A percentile compares a stretch with the other conserved stretches of the same genome.
Conservation (phyloP, 2,888 invertebrate genomes). For the Pherbina coryleti region DNA sequence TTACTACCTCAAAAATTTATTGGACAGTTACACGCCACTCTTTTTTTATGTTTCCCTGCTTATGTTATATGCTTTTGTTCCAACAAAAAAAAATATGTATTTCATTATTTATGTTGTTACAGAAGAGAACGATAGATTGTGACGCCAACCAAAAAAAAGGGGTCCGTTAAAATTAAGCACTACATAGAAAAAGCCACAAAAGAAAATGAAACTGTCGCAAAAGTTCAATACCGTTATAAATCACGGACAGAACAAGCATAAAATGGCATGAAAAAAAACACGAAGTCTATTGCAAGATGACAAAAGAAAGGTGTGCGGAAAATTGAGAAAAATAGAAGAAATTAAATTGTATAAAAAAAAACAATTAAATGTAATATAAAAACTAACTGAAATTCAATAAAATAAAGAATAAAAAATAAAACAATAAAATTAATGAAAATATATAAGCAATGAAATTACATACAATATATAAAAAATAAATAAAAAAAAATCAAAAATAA, state of each 20-base stretch:
- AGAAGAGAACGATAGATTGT: neutral
- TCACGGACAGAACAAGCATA: neutral
- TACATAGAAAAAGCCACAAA: constrained; percentile 12
- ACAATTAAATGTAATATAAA: no score
- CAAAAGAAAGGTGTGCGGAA: no score
- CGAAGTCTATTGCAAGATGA: neutral
- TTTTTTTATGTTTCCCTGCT: constrained; percentile 58
- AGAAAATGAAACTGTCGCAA: constrained; percentile 26
- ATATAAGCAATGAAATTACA: no score
- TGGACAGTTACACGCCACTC: constrained; percentile 64
- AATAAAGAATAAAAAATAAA: no score
- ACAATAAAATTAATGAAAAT: no score
- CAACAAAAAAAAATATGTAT: constrained; percentile 26
- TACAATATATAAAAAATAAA: no score
- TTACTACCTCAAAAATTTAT: constrained; percentile 56
- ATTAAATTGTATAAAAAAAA: no score
- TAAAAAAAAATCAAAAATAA: no score
- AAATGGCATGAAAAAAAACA: neutral
- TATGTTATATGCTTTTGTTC: constrained; percentile 33
- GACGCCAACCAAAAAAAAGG: neutral
- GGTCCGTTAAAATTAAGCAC: constrained; percentile 1
- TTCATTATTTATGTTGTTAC: constrained; percentile 16
- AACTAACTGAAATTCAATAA: no score
- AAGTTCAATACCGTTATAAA: constrained; percentile 29
- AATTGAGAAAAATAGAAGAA: no score